Conservation (phyloP, 2,797 vertebrate genomes). For the Lepilemur ruficaudatus region DNA sequence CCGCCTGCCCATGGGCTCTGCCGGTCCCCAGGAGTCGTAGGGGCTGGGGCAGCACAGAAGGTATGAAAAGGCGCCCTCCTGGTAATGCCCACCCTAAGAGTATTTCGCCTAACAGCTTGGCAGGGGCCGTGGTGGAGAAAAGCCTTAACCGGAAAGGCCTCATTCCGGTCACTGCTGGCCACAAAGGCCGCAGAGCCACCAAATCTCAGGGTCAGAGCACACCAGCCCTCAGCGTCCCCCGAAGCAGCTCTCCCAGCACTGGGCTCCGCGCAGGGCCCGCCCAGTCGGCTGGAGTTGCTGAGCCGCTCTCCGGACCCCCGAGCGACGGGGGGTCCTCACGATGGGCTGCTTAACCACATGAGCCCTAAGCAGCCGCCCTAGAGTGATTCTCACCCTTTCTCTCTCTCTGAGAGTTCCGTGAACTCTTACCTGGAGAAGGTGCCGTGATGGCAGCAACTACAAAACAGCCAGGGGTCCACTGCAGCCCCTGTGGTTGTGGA, state of each 20-base stretch:
- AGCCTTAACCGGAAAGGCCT: not conserved
- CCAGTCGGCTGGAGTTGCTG: not conserved
- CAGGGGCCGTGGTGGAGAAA: not conserved
- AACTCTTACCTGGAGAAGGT: no score
- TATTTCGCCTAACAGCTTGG: not conserved
- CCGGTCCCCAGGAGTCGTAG: not conserved
- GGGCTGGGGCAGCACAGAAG: fast-evolving
- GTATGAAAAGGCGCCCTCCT: no score
- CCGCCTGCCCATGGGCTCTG: not conserved
- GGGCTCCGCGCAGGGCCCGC: not conserved
- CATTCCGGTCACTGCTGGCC: not conserved
- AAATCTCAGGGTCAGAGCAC: not conserved
- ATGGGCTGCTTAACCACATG: not conserved
- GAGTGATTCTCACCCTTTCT: not conserved
- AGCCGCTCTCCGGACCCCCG: no score
- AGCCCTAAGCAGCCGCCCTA: not conserved
- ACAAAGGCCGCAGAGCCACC: not conserved
- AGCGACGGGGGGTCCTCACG: not conserved
- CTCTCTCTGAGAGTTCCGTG: not conserved
- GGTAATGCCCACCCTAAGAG: no score
- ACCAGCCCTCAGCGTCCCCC: fast-evolving
- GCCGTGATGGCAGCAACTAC: not conserved
- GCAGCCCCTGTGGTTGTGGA: not conserved
- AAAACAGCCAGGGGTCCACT: no score
- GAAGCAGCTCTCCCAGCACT: fast-evolving